Evolutionary conservation across 2,113 vertebrate genomes (phyloP).

Genomic region (Arothron firmamentum): DNA sequence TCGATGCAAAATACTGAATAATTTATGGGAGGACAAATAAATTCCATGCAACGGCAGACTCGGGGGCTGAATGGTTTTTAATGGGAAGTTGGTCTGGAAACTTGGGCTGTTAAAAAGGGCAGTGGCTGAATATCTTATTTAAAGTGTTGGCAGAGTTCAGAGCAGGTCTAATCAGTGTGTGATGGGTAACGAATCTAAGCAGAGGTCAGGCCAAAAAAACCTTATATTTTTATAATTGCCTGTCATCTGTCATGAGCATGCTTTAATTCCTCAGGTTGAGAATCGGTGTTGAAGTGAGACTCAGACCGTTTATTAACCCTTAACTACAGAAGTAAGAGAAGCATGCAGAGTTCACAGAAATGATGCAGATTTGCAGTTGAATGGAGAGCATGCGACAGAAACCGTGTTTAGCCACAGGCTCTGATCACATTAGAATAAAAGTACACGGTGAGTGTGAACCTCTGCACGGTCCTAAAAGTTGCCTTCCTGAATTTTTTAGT

Average conservation of each 20-base stretch:
- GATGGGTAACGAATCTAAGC: conserved; percentile 44
- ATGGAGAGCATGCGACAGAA: neutral
- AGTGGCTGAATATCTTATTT: conserved; percentile 68
- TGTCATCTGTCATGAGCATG: conserved; percentile 12
- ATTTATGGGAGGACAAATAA: conserved; percentile 77
- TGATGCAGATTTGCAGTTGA: neutral
- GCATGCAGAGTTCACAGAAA: neutral
- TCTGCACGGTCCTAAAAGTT: too few relatives aligned
- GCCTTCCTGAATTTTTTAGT: too few relatives aligned
- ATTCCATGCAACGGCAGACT: conserved; percentile 70
- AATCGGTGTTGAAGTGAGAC: neutral
- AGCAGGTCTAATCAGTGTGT: conserved; percentile 51
- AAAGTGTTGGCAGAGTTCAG: conserved; percentile 30
- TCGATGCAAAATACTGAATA: conserved; percentile 80
- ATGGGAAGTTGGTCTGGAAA: conserved; percentile 66
- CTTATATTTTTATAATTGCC: conserved; percentile 33
- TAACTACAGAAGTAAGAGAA: neutral
- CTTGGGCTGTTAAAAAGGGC: conserved; percentile 69
- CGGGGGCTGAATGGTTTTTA: conserved; percentile 70
- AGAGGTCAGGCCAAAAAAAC: conserved; percentile 24
- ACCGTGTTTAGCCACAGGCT: too few relatives aligned
- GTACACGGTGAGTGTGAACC: too few relatives aligned
- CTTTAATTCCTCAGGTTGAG: neutral
- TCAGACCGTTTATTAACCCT: neutral
- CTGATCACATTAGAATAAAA: too few relatives aligned